Base-by-base conservation (phyloP, 2,888 invertebrate species). In the Stenoptilia bipunctidactyla region DNA sequence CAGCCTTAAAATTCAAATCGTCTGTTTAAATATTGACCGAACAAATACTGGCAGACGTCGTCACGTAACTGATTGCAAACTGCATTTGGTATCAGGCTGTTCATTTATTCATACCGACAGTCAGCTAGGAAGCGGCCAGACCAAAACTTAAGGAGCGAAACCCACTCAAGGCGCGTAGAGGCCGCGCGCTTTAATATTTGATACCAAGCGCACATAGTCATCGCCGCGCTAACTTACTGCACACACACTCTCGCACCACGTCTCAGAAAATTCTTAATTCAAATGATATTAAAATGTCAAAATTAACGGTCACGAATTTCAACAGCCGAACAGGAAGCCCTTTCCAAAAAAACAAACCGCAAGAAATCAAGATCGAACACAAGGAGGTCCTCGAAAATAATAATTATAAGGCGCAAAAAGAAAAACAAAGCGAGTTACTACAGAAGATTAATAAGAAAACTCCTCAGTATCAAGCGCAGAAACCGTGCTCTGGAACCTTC, bases 111-210 rank as follows among this genome's bases (percentile, higher is more conserved):
- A 77, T 63, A 65, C 61, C 69, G 76, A 73, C 4, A 3, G 20
- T 8, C 74, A 62, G 79, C 63, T 69, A 73, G 80, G 77, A 79
- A 77, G 72, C 74, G 58, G 55, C 55, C 79, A 50, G 55, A 54
- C 79, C 73, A 75, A 73, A 82, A 76, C 51, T 13, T 80, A 80
- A 66, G 82, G 80, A 74, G 73, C 76, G 73, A 77, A 74, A 60
- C 80, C 82, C 76, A 79, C 77, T 74, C 75, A 65, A 61, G 70
- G 72, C 50, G 58, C 59, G 30, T 12, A 20, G 30, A 30, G 30
- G 30, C 30, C 30, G 30, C 4, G 12, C 20, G 20, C 9, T 64
- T 62, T 61, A 62, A 63, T 67, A 66, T 58, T 58, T 56, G 48
- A 61, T 59, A 63, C 60, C 52, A 55, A 45, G 55, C 55, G 56